Percentiles rank a stretch among this genome's conserved stretches.
These are phyloP conservation scores for Labeo catla DNA, from an alignment of 2,113 vertebrate species.

Conservation along the genomic window DNA sequence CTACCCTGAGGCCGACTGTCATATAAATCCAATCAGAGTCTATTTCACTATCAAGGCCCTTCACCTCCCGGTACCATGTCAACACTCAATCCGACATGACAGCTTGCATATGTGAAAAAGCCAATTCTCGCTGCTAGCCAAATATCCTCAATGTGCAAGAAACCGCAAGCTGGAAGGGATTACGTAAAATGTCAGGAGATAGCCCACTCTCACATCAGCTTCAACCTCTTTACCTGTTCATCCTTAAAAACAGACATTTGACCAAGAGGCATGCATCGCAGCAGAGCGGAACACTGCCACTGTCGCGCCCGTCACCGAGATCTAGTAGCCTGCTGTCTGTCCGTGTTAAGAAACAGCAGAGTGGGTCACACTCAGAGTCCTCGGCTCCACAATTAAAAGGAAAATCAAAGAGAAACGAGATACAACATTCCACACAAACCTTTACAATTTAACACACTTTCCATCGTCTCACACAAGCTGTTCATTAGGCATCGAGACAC, in stretches of 20 bases:
- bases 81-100: slow-evolving; percentile 86
- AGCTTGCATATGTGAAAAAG: slow-evolving; percentile 97
- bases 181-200: slow-evolving; percentile 97
- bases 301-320: slow-evolving; percentile 92
- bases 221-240: slow-evolving; percentile 88
- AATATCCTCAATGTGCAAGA: slow-evolving; percentile 87
- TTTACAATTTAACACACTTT: slow-evolving; percentile 54
- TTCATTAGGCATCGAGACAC: slow-evolving; percentile 67
- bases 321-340: slow-evolving; percentile 71
- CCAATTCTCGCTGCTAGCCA: slow-evolving; percentile 91
- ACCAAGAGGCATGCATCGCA: slow-evolving; percentile 85
- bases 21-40: slow-evolving; percentile 84
- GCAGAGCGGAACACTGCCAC: slow-evolving; percentile 82
- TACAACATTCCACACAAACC: slow-evolving; percentile 54
- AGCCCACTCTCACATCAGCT: slow-evolving; percentile 71
- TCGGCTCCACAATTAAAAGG: slow-evolving; percentile 38
- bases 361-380: slow-evolving; percentile 57
- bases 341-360: slow-evolving; percentile 69
- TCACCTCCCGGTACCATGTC: slow-evolving; percentile 74
- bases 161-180: slow-evolving; percentile 88
- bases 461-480: slow-evolving; percentile 50
- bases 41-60: slow-evolving; percentile 79
- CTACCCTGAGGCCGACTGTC: slow-evolving; percentile 74
- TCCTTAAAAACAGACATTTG: slow-evolving; percentile 90
- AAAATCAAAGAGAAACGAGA: slow-evolving; percentile 42